phyloP scores from a whole-genome alignment of 2,797 vertebrate species.

The Coendou prehensilis region DNA sequence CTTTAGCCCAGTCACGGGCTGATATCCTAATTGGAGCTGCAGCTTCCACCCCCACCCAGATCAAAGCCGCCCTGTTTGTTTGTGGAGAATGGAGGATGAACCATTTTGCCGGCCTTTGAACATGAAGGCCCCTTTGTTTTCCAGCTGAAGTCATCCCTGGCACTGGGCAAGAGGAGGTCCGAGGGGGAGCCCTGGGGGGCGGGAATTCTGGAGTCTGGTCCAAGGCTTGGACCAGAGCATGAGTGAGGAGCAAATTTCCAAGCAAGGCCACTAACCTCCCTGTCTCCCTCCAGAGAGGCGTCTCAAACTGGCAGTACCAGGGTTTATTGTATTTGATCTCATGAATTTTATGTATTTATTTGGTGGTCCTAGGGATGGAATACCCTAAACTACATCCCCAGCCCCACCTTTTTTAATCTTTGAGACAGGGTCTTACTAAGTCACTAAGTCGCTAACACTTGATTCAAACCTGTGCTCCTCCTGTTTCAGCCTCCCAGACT shows the following conservation, averaged over 20 bases:
- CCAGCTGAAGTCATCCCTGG: conserved; percentile 81
- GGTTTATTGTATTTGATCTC: background rate
- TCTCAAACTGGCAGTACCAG: background rate
- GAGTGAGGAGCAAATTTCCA: background rate
- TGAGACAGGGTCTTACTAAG: background rate
- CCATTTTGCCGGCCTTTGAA: conserved; percentile 79
- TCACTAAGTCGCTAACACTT: background rate
- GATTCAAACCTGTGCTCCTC: background rate
- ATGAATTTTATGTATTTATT: background rate
- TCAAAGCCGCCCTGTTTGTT: conserved; percentile 84
- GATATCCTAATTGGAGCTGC: conserved; percentile 76
- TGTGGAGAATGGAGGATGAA: conserved; percentile 81
- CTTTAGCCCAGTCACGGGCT: conserved; percentile 74
- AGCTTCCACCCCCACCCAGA: conserved; percentile 75
- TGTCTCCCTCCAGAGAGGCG: background rate
- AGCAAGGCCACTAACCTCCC: background rate
- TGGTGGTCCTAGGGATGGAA: background rate
- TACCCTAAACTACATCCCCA: background rate
- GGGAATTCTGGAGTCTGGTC: background rate
- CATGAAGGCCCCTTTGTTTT: conserved; percentile 84
- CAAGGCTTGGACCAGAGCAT: background rate
- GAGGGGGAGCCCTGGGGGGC: background rate
- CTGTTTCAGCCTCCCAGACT: background rate
- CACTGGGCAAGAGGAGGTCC: conserved; percentile 55
- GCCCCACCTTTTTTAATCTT: background rate